Evolutionary conservation across 2,888 invertebrate genomes (phyloP).

Genomic region (Alloscopus bannaensis): DNA sequence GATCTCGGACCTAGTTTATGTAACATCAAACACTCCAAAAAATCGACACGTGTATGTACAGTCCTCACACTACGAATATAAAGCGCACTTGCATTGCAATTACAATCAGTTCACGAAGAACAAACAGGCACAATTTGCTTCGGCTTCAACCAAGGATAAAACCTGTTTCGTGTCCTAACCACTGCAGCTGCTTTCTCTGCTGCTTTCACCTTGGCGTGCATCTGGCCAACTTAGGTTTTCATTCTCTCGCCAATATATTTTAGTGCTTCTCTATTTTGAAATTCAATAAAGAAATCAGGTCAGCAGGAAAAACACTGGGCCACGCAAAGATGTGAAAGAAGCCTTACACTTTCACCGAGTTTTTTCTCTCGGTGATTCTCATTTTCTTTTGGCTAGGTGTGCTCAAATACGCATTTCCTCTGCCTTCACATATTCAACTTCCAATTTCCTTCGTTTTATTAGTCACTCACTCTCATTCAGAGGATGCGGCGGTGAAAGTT

Average conservation of each 20-base stretch:
- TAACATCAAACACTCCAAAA: too few species aligned
- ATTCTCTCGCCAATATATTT: constrained; percentile 3
- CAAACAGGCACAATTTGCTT: too few species aligned
- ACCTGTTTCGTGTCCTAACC: too few species aligned
- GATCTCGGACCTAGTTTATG: too few species aligned
- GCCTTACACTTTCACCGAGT: constrained; percentile 32
- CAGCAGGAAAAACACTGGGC: constrained; percentile 25
- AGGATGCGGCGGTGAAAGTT: not conserved
- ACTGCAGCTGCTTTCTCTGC: constrained; percentile 22
- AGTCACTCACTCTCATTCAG: constrained; percentile 31
- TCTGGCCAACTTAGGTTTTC: not conserved
- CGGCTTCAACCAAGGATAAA: too few species aligned
- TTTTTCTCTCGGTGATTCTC: constrained; percentile 8
- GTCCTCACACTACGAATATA: too few species aligned
- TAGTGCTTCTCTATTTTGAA: constrained; percentile 25
- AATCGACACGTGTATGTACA: too few species aligned
- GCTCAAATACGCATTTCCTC: too few species aligned
- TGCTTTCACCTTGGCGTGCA: not conserved
- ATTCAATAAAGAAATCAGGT: constrained; percentile 57
- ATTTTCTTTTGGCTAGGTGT: too few species aligned
- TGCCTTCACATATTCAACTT: constrained; percentile 18
- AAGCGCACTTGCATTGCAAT: too few species aligned
- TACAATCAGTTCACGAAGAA: too few species aligned
- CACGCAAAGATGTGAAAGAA: too few species aligned
- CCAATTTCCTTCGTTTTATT: constrained; percentile 57